Evolutionary conservation across 1,140 invertebrate genomes (phyloP), one percentile per base, ranked within the genome.

Genomic region (Piezodorus guildinii): DNA sequence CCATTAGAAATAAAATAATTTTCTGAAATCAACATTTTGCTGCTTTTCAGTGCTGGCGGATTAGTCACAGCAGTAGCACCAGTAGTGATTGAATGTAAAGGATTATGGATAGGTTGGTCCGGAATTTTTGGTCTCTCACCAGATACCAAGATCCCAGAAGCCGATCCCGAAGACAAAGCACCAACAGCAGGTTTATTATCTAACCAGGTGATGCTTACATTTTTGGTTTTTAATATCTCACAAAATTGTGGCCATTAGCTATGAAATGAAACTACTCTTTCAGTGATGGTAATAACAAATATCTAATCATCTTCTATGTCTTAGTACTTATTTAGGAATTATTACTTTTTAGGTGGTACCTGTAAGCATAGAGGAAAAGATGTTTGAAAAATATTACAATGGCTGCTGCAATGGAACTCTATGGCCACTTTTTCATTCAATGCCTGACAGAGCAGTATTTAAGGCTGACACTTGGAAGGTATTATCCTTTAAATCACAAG

Each of bases 361-460:
- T 2, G 90, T 94, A 2, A 82, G 84, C 69, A 80, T 90, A 0
- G 83, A 90, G 34, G 79, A 84, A 3, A 79, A 79, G 59, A 75
- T 86, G 64, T 92, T 92, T 70, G 85, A 92, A 70, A 84, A 83
- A 27, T 94, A 91, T 72, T 94, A 94, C 77, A 93, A 94, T 77
- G 90, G 90, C 0, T 92, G 89, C 72, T 94, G 90, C 72, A 94
- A 94, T 72, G 90, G 86, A 6, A 91, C 88, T 0, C 91, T 94
- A 71, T 94, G 91, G 91, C 91, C 91, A 0, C 76, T 94, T 2
- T 93, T 93, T 70, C 91, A 94, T 71, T 93, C 89, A 1, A 92
- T 93, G 90, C 89, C 90, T 0, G 90, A 86, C 66, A 71, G 83
- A 63, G 87, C 87, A 8, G 83, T 83, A 21, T 91, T 91, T 71